These are phyloP conservation scores for Phaedon cochleariae DNA, from an alignment of 2,888 invertebrate species.

Conservation along the genomic window DNA sequence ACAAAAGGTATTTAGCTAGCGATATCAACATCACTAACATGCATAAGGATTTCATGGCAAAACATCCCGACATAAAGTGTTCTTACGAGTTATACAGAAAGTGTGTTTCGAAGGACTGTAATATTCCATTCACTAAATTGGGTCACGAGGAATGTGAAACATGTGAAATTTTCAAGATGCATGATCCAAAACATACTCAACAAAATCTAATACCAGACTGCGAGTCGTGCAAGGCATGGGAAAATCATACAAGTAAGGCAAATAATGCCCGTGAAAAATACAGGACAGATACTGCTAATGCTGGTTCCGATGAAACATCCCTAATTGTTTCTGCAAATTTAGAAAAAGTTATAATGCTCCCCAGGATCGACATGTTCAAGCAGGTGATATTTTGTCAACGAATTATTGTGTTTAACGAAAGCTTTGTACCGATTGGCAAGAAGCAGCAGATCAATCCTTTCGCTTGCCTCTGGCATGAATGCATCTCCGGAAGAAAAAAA, in stretches of 20 bases:
- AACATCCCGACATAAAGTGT: constrained; percentile 27
- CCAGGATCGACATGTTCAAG: constrained; percentile 25
- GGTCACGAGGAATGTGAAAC: constrained; percentile 19
- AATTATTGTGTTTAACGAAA: constrained; percentile 28
- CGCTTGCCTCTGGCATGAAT: constrained; percentile 47
- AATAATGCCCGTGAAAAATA: constrained; percentile 24
- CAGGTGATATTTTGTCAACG: constrained; percentile 25
- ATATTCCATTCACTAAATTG: constrained; percentile 40
- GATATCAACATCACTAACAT: constrained; percentile 27
- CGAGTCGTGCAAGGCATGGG: constrained; percentile 23
- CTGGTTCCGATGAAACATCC: constrained; percentile 31
- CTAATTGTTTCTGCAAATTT: constrained; percentile 21
- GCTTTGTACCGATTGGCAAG: constrained; percentile 25
- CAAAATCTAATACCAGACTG: constrained; percentile 13
- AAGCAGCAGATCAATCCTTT: constrained; percentile 8
- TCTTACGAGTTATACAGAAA: constrained; percentile 33
- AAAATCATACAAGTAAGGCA: constrained; percentile 21
- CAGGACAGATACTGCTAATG: constrained; percentile 17
- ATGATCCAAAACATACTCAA: constrained; percentile 16
- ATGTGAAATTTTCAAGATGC: constrained; percentile 33
- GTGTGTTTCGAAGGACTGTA: constrained; percentile 25
- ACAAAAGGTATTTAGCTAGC: constrained; percentile 22
- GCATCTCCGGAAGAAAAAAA: constrained; percentile 31
- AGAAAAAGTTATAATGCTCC: constrained; percentile 27
- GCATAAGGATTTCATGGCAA: constrained; percentile 32